Conservation (phyloP, 2,113 vertebrate genomes). For the Phoenicopterus ruber region DNA sequence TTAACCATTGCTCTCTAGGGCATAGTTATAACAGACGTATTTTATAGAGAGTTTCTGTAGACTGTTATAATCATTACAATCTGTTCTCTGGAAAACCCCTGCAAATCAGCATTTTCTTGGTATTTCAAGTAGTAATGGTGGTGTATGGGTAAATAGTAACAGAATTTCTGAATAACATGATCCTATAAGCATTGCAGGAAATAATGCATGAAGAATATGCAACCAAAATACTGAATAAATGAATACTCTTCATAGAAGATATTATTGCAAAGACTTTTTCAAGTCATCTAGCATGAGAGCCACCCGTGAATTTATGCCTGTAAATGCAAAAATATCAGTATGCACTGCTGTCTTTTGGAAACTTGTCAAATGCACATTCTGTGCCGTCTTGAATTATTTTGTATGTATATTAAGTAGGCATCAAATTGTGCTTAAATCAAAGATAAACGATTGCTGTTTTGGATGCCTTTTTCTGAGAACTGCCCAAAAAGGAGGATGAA, state of each 20-base stretch:
- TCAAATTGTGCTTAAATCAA: constrained; percentile 44
- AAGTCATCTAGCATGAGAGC: not conserved
- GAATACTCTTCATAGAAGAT: not conserved
- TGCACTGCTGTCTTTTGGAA: constrained; percentile 24
- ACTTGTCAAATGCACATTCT: not conserved
- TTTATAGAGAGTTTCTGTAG: constrained; percentile 4
- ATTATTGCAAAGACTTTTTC: not conserved
- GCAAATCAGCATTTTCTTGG: not conserved
- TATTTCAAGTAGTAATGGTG: not conserved
- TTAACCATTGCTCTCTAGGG: constrained; percentile 38
- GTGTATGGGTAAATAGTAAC: not conserved
- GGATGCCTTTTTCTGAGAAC: constrained; percentile 3
- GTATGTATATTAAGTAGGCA: constrained; percentile 25
- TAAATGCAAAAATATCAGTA: not conserved
- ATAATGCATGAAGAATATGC: not conserved
- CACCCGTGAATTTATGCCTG: not conserved
- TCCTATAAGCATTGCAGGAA: not conserved
- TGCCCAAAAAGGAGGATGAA: not conserved
- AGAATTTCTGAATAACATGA: not conserved
- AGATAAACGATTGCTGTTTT: not conserved
- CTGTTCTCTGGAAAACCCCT: not conserved
- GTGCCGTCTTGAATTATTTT: constrained; percentile 22
- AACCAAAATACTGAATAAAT: not conserved
- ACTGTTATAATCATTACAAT: not conserved
- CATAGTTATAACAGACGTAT: constrained; percentile 7